phyloP scores from a whole-genome alignment of 2,113 vertebrate species.

The Platichthys stellatus region DNA sequence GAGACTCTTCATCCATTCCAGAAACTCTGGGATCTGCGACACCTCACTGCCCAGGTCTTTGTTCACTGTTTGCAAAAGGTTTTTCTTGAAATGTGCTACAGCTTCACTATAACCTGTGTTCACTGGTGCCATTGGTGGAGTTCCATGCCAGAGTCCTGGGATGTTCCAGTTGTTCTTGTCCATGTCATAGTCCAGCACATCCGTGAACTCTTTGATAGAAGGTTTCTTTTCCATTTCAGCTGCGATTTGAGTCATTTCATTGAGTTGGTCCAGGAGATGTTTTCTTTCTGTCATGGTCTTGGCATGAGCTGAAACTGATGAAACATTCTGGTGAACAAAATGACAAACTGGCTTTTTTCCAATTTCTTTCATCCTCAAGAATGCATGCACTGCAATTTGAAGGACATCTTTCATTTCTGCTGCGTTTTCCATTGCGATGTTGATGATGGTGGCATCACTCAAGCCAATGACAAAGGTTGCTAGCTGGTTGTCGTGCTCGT shows the following conservation, averaged over 20 bases:
- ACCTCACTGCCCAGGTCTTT: neutral
- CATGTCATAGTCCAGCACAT: conserved; percentile 71
- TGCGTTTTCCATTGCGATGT: conserved; percentile 64
- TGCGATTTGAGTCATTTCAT: conserved; percentile 73
- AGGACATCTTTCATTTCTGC: conserved; percentile 70
- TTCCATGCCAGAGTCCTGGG: conserved; percentile 77
- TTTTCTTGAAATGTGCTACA: conserved; percentile 65
- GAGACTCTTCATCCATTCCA: conserved; percentile 62
- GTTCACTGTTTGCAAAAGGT: conserved; percentile 49
- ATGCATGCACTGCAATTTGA: conserved; percentile 67
- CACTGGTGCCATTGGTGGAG: conserved; percentile 78
- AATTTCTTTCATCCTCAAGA: conserved; percentile 70
- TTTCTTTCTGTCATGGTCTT: conserved; percentile 71
- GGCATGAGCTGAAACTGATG: conserved; percentile 66
- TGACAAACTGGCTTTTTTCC: conserved; percentile 81
- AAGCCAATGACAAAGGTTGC: conserved; percentile 83
- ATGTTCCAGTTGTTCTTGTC: conserved; percentile 74
- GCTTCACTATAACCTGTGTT: conserved; percentile 75
- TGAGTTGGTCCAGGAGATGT: conserved; percentile 69
- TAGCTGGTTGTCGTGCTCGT: conserved; percentile 81
- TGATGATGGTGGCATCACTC: conserved; percentile 81
- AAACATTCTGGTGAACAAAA: conserved; percentile 84
- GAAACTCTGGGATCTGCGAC: conserved; percentile 56
- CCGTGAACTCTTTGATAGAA: conserved; percentile 50
- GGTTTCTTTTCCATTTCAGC: conserved; percentile 74